These are phyloP conservation scores for Drosophila dunni DNA, from an alignment of 1,140 invertebrate genomes.

Conservation along the genomic window DNA sequence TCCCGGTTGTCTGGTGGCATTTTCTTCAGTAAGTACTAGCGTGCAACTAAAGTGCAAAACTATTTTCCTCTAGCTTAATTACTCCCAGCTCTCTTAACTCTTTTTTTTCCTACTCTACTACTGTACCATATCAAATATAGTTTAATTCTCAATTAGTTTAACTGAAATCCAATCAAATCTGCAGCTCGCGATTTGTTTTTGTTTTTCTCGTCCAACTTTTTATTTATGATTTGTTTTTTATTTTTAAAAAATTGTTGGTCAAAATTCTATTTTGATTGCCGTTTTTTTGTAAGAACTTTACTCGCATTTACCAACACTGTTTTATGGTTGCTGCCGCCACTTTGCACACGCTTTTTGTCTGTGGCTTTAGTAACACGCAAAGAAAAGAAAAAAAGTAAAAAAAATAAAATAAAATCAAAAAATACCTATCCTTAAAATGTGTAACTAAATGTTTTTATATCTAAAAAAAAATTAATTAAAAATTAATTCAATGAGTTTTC, in stretches of 20 bases:
- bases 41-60: constrained; percentile 29
- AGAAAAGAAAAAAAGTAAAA: constrained; percentile 20
- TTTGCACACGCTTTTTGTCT: constrained; percentile 76
- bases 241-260: background rate
- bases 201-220: background rate
- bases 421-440: constrained; percentile 10
- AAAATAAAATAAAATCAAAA: constrained; percentile 2
- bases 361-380: constrained; percentile 55
- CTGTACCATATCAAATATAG: constrained; percentile 25
- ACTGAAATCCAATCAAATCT: constrained; percentile 19
- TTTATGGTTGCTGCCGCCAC: constrained; percentile 55
- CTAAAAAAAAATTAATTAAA: no score
- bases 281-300: constrained; percentile 27
- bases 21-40: constrained; percentile 49
- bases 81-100: constrained; percentile 31
- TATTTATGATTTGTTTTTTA: background rate
- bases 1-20: constrained; percentile 22
- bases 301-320: constrained; percentile 42
- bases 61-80: constrained; percentile 44
- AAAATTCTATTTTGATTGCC: constrained; percentile 14
- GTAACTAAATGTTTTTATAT: background rate
- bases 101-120: constrained; percentile 16
- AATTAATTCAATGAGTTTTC: no score
- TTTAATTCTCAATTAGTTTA: constrained; percentile 18
- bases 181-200: constrained; percentile 30